Evolutionary conservation across 2,113 vertebrate genomes (phyloP).

Genomic region (Calyptomena viridis): DNA sequence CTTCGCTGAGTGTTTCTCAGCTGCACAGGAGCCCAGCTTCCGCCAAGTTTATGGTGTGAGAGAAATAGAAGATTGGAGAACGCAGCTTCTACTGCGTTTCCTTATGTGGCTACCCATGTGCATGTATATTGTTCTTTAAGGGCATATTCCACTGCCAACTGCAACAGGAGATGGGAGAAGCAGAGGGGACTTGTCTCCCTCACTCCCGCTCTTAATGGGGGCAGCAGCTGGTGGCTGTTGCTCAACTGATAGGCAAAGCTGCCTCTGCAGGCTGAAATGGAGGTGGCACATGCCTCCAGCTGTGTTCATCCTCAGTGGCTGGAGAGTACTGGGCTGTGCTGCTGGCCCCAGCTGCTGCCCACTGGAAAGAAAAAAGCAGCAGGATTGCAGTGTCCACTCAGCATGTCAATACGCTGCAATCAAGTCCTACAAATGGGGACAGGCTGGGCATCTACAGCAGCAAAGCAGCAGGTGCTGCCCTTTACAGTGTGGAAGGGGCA

Average conservation of each 20-base stretch:
- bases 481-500: neutral
- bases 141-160: rapidly evolving
- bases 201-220: neutral
- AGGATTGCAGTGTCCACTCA: rapidly evolving
- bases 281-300: neutral
- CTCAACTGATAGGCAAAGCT: neutral
- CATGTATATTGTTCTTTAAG: neutral
- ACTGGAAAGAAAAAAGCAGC: rapidly evolving
- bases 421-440: rapidly evolving
- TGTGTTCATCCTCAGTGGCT: neutral
- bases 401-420: rapidly evolving
- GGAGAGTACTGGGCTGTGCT: neutral
- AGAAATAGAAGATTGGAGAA: neutral
- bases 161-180: neutral
- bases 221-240: rapidly evolving
- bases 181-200: neutral
- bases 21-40: neutral
- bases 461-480: neutral
- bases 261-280: neutral
- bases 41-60: neutral
- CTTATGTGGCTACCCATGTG: neutral
- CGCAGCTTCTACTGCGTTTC: neutral
- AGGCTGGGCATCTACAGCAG: neutral
- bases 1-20: neutral
- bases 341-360: neutral